A percentile compares a stretch with the other conserved stretches of the same genome.
phyloP scores from a whole-genome alignment of 1,140 invertebrate genomes.

The Ooceraea biroi region DNA sequence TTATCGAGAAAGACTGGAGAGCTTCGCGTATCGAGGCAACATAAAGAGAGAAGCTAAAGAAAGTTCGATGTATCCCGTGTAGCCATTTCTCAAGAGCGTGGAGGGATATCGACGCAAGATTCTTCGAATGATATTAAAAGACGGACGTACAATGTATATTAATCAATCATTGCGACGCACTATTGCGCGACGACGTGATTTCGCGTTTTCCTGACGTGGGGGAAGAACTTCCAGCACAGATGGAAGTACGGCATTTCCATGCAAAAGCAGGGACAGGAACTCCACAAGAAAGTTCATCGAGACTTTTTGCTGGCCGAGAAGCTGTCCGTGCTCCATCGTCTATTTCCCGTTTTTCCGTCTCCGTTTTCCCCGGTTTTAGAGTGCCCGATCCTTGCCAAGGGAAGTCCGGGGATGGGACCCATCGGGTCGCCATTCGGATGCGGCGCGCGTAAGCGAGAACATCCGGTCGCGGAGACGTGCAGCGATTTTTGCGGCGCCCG shows the following conservation, averaged over 20 bases:
- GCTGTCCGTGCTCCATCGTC: not conserved
- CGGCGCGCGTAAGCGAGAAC: constrained; percentile 39
- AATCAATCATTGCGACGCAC: not conserved
- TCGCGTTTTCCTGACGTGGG: not conserved
- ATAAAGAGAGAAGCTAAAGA: not conserved
- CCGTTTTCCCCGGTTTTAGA: constrained; percentile 12
- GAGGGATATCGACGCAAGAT: not conserved
- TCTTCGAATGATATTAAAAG: not conserved
- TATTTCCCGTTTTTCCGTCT: constrained; percentile 13
- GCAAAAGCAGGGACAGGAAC: constrained; percentile 25
- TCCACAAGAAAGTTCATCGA: constrained; percentile 28
- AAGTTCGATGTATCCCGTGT: not conserved
- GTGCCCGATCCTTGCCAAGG: constrained; percentile 41
- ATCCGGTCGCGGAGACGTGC: constrained; percentile 40
- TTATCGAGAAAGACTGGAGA: not conserved
- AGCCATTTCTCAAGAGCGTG: not conserved
- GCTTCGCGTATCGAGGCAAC: not conserved
- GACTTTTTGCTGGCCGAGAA: constrained; percentile 39
- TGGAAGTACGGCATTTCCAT: constrained; percentile 51
- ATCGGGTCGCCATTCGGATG: constrained; percentile 54
- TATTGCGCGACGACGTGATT: not conserved
- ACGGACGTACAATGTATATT: not conserved
- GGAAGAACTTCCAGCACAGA: constrained; percentile 2
- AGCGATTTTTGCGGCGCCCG: constrained; percentile 44
- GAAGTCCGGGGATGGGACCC: constrained; percentile 16